Percentiles rank a stretch among this genome's conserved stretches.
Evolutionary conservation across 2,888 invertebrate genomes (phyloP).

Genomic region (Microctonus hyperodae): DNA sequence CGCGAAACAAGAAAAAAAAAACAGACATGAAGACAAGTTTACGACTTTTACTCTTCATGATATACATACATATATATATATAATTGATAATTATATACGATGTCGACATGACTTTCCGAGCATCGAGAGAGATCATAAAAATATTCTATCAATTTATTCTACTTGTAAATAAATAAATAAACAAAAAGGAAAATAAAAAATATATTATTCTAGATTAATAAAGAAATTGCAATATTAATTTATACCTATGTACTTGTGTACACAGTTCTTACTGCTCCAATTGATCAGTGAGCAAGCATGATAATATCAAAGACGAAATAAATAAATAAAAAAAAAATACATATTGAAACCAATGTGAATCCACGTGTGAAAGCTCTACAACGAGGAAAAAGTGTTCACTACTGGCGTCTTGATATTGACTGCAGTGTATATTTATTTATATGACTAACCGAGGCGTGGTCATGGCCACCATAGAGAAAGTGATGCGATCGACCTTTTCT

Average conservation of each 20-base stretch:
- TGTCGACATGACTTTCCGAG: neutral
- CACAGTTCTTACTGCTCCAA: neutral
- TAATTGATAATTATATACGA: neutral
- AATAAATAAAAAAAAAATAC: neutral
- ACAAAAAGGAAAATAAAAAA: too few relatives aligned
- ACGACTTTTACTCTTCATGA: constrained; percentile 45
- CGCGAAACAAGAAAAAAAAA: neutral
- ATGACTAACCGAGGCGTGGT: constrained; percentile 38
- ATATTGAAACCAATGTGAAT: neutral
- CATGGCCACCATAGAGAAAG: constrained; percentile 49
- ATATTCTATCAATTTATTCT: neutral
- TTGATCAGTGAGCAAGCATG: neutral
- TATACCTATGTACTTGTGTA: neutral
- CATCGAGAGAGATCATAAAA: neutral
- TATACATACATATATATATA: neutral
- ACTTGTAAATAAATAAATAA: too few relatives aligned
- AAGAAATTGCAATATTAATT: constrained; percentile 2
- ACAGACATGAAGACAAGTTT: constrained; percentile 38
- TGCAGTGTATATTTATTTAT: neutral
- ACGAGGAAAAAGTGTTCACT: constrained; percentile 28
- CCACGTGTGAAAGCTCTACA: constrained; percentile 31
- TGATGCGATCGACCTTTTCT: constrained; percentile 46
- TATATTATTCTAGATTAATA: neutral
- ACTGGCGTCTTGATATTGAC: constrained; percentile 5
- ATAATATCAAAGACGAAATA: too few relatives aligned